phyloP scores from a whole-genome alignment of 2,888 invertebrate species.

The Epirrhoe alternata region DNA sequence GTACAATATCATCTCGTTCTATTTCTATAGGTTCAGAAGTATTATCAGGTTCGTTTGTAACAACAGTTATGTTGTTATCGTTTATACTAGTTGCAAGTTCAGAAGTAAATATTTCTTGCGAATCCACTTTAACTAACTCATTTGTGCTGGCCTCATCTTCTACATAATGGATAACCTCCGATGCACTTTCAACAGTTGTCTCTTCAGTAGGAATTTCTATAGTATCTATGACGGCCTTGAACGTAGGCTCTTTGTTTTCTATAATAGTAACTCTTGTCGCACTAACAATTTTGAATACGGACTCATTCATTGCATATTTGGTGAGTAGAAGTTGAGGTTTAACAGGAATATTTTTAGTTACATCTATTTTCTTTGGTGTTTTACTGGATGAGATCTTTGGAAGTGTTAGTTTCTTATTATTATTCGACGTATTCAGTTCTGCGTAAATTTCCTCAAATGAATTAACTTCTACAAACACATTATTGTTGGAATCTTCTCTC shows the following conservation, averaged over 20 bases:
- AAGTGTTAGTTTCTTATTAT: constrained; percentile 13
- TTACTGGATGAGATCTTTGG: constrained; percentile 13
- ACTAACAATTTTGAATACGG: constrained; percentile 47
- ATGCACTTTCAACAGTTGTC: constrained; percentile 20
- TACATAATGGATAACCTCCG: constrained; percentile 18
- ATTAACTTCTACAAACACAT: constrained; percentile 66
- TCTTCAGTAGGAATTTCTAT: constrained; percentile 41
- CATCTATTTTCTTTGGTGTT: constrained; percentile 6
- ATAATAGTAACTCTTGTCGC: constrained; percentile 55
- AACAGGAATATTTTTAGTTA: constrained; percentile 13
- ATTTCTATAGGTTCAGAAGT: not conserved
- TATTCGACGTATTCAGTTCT: constrained; percentile 55
- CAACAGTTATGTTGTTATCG: constrained; percentile 1
- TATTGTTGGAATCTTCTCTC: constrained; percentile 69
- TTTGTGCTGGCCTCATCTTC: constrained; percentile 8
- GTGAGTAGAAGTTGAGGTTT: constrained; percentile 38
- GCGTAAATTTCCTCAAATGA: constrained; percentile 80
- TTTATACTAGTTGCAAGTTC: constrained; percentile 12
- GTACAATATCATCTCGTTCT: constrained; percentile 3
- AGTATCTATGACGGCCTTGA: constrained; percentile 59
- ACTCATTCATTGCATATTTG: constrained; percentile 54
- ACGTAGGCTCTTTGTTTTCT: constrained; percentile 52
- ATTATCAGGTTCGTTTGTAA: constrained; percentile 1
- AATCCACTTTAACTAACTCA: constrained; percentile 9
- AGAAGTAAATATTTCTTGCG: constrained; percentile 14